These are phyloP conservation scores for Caloenas nicobarica DNA, from an alignment of 2,113 vertebrate species.

Conservation along the genomic window DNA sequence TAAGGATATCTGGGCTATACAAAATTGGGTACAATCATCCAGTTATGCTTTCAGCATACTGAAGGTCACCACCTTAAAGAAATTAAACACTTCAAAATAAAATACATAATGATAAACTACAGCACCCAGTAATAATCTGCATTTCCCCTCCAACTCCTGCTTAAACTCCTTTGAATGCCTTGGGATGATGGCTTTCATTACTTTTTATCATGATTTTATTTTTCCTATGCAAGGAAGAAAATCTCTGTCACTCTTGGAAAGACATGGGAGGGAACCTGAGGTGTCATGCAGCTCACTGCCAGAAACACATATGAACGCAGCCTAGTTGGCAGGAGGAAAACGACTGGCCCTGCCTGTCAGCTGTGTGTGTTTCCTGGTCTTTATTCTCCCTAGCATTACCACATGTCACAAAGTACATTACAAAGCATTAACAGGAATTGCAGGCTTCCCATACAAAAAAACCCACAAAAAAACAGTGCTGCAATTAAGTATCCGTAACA, in stretches of 20 bases:
- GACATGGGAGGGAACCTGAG: constrained; percentile 34
- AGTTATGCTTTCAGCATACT: not conserved
- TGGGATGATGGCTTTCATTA: not conserved
- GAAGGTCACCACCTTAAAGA: not conserved
- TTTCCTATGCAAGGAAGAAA: constrained; percentile 52
- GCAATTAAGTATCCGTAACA: not conserved
- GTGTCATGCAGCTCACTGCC: constrained; percentile 52
- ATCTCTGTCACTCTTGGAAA: constrained; percentile 59
- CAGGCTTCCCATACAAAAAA: constrained; percentile 34
- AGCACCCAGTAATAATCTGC: not conserved
- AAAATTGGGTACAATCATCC: not conserved
- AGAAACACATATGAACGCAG: constrained; percentile 50
- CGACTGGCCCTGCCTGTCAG: not conserved
- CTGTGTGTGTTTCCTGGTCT: constrained; percentile 47
- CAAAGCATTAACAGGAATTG: constrained; percentile 9
- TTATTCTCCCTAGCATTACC: constrained; percentile 28
- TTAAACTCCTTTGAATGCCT: not conserved
- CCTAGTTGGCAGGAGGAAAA: constrained; percentile 48
- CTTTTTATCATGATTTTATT: constrained; percentile 54
- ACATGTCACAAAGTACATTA: not conserved
- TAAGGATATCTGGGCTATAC: not conserved
- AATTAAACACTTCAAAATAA: constrained; percentile 21
- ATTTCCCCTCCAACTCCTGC: not conserved
- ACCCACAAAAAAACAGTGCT: not conserved
- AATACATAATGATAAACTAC: not conserved